A percentile compares a stretch with the other conserved stretches of the same genome.
Conservation (phyloP, 1,140 invertebrate genomes). For the Leptinotarsa undecemlineata region DNA sequence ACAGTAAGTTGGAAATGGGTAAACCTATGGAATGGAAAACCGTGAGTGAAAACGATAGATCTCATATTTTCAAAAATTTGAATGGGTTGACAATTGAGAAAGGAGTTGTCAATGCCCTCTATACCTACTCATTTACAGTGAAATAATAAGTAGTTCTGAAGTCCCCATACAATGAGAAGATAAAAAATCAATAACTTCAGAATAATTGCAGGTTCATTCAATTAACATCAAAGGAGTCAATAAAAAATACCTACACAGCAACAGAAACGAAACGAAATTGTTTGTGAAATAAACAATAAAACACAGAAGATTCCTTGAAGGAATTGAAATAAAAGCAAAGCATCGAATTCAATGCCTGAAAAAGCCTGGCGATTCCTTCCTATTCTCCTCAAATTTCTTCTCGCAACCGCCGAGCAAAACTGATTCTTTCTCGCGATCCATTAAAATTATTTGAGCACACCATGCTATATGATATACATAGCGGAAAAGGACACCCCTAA, state of each 20-base stretch:
- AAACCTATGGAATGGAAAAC: too few species aligned
- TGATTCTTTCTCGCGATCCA: conserved; percentile 50
- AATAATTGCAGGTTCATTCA: not conserved
- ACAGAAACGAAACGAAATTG: conserved; percentile 23
- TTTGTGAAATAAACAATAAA: conserved; percentile 30
- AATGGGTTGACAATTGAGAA: too few species aligned
- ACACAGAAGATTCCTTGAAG: conserved; percentile 28
- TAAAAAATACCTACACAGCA: conserved; percentile 2
- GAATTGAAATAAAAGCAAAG: conserved; percentile 31
- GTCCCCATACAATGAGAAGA: too few species aligned
- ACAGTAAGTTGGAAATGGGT: too few species aligned
- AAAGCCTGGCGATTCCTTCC: conserved; percentile 30
- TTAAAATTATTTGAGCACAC: conserved; percentile 53
- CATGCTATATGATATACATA: conserved; percentile 49
- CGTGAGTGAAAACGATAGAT: too few species aligned
- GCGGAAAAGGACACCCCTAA: conserved; percentile 28
- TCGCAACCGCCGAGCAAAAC: conserved; percentile 39
- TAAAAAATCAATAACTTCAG: too few species aligned
- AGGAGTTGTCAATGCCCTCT: too few species aligned
- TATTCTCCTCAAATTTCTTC: conserved; percentile 38
- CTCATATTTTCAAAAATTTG: too few species aligned
- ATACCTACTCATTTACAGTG: too few species aligned
- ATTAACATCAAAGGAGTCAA: not conserved
- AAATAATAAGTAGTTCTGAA: too few species aligned
- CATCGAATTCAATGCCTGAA: conserved; percentile 26